A percentile compares a stretch with the other conserved stretches of the same genome.
Conservation (phyloP, 2,888 invertebrate species). For the Theretra japonica region DNA sequence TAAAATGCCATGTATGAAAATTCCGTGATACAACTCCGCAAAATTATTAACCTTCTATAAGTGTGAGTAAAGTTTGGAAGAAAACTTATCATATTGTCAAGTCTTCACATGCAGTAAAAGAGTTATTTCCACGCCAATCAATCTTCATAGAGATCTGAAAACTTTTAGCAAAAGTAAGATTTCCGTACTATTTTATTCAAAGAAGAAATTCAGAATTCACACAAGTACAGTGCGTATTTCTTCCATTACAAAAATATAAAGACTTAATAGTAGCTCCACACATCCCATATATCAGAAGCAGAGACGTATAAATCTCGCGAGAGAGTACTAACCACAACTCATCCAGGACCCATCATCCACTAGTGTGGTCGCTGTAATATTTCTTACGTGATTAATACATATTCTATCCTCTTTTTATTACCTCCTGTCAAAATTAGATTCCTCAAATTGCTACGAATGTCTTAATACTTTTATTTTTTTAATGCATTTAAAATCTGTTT, state of each 20-base stretch:
- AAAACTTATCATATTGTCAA: too few relatives aligned
- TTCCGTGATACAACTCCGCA: too few relatives aligned
- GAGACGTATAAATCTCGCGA: conserved; percentile 15
- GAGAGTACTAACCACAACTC: conserved; percentile 23
- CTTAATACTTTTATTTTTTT: neutral
- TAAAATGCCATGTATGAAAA: too few relatives aligned
- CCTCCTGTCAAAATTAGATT: neutral
- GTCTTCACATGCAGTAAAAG: too few relatives aligned
- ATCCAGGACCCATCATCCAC: conserved; percentile 25
- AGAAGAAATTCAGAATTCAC: neutral
- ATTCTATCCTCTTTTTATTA: conserved; percentile 20
- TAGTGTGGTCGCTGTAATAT: conserved; percentile 24
- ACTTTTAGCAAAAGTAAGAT: neutral
- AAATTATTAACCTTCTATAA: too few relatives aligned
- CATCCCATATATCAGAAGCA: conserved; percentile 13
- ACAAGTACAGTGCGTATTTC: conserved; percentile 3
- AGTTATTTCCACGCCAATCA: too few relatives aligned
- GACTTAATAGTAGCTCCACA: conserved; percentile 18
- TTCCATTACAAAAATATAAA: conserved; percentile 10
- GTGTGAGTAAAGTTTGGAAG: too few relatives aligned
- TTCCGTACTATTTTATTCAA: neutral
- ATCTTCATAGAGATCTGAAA: too few relatives aligned
- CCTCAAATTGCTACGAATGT: neutral
- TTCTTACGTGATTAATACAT: conserved; percentile 23
- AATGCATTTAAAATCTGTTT: neutral